phyloP scores from a whole-genome alignment of 2,113 vertebrate genomes.

The Malurus elegans region DNA sequence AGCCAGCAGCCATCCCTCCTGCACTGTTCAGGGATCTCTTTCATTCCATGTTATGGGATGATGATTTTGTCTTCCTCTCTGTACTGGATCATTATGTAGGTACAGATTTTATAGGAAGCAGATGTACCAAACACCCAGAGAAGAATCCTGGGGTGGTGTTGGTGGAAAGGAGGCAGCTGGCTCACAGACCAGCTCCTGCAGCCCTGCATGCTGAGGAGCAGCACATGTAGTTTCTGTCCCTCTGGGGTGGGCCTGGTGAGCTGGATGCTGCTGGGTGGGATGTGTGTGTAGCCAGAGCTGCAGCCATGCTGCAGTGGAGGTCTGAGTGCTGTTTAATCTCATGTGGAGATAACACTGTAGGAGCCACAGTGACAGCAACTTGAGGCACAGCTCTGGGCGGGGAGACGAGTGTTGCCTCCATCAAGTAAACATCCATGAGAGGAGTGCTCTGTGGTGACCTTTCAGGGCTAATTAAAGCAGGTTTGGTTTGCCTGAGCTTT shows the following conservation, averaged over 20 bases:
- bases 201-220: not conserved
- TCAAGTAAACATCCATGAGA: not conserved
- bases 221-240: rapidly evolving
- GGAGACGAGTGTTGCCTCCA: not conserved
- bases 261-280: not conserved
- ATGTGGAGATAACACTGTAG: not conserved
- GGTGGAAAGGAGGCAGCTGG: not conserved
- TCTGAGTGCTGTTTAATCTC: not conserved
- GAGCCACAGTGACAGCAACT: not conserved
- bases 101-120: not conserved
- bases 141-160: not conserved
- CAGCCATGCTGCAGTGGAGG: not conserved
- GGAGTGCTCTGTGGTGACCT: not conserved
- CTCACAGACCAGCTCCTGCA: not conserved
- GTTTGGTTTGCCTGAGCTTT: not conserved
- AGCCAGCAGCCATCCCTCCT: not conserved
- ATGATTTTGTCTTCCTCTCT: not conserved
- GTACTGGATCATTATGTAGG: rapidly evolving
- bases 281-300: not conserved
- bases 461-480: slow-evolving; percentile 16
- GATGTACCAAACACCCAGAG: not conserved
- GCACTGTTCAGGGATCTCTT: not conserved
- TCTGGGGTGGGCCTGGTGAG: not conserved
- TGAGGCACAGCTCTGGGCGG: not conserved
- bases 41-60: not conserved